phyloP scores from a whole-genome alignment of 1,140 invertebrate genomes.

The Oedothorax gibbosus region DNA sequence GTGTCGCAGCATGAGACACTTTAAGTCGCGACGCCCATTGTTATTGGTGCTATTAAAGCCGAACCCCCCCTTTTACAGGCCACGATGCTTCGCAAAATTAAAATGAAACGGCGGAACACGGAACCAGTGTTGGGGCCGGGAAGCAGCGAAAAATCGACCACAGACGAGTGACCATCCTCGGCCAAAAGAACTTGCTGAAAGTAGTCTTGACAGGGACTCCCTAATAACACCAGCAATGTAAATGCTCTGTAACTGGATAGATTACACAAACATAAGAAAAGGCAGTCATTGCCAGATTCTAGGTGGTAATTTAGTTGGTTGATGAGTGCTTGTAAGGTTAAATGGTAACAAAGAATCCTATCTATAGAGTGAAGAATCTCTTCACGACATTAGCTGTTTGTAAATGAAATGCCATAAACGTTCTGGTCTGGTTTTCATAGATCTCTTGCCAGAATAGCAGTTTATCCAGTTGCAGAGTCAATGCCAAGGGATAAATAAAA shows the following conservation, averaged over 20 bases:
- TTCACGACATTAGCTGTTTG: too few relatives aligned
- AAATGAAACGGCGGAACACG: conserved; percentile 72
- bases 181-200: conserved; percentile 15
- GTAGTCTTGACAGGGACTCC: conserved; percentile 28
- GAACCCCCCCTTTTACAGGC: conserved; percentile 63
- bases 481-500: too few relatives aligned
- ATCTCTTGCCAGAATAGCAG: too few relatives aligned
- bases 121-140: conserved; percentile 67
- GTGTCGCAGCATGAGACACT: conserved; percentile 32
- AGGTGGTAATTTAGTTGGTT: neutral
- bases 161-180: conserved; percentile 42
- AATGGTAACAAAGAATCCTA: too few relatives aligned
- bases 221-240: conserved; percentile 4
- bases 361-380: too few relatives aligned
- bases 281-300: conserved; percentile 4
- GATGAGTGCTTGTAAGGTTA: too few relatives aligned
- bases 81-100: conserved; percentile 72
- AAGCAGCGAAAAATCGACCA: conserved; percentile 49
- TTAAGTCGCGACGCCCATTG: conserved; percentile 4
- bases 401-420: too few relatives aligned
- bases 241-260: neutral
- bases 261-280: neutral
- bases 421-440: too few relatives aligned
- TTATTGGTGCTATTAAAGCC: conserved; percentile 18
- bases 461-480: too few relatives aligned